These are phyloP conservation scores for Enoplolaimus lenunculus DNA, from an alignment of 2,888 invertebrate species.

Conservation along the genomic window DNA sequence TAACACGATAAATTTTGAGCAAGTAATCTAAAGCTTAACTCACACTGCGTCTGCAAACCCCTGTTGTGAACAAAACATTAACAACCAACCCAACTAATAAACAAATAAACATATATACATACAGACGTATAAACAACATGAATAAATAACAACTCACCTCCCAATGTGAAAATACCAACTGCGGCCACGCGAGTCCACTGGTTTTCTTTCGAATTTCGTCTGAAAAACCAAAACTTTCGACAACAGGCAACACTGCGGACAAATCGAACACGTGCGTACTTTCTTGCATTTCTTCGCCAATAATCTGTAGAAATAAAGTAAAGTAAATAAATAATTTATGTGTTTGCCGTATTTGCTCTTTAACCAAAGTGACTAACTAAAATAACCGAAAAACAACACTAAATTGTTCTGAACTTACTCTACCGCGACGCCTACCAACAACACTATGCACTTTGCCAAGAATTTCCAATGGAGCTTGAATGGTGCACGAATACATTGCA, in stretches of 20 bases:
- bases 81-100: too few species aligned
- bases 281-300: constrained; percentile 75
- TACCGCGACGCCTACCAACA: constrained; percentile 69
- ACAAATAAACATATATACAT: too few species aligned
- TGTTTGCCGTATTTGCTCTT: too few species aligned
- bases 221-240: constrained; percentile 89
- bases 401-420: constrained; percentile 56
- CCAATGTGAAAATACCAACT: constrained; percentile 91
- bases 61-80: too few species aligned
- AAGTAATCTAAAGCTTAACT: too few species aligned
- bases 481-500: constrained; percentile 75
- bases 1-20: too few species aligned
- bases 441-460: constrained; percentile 80
- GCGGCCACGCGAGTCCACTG: constrained; percentile 86
- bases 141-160: constrained; percentile 67
- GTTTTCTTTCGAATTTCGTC: constrained; percentile 85
- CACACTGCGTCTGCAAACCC: too few species aligned
- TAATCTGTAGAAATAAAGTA: constrained; percentile 46
- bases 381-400: not conserved
- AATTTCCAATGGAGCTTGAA: constrained; percentile 69
- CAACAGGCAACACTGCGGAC: constrained; percentile 74
- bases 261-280: constrained; percentile 76
- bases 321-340: not conserved
- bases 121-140: too few species aligned
- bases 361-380: too few species aligned